A percentile compares a stretch with the other conserved stretches of the same genome.
Conservation (phyloP, 2,113 vertebrate genomes). For the Anguilla rostrata region DNA sequence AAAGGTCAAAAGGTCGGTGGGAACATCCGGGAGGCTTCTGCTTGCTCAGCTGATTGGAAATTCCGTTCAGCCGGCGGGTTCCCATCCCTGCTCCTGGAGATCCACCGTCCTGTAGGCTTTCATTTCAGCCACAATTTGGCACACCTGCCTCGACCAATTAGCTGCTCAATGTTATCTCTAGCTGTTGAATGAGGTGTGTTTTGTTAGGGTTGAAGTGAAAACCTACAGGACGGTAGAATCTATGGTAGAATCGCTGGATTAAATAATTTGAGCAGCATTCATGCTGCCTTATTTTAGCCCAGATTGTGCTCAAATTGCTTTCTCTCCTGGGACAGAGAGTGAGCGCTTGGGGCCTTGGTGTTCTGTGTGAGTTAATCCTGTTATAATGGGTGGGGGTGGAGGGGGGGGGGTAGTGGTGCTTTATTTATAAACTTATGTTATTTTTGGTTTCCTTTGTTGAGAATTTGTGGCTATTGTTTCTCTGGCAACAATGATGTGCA, state of each 20-base stretch:
- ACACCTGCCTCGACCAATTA: too few species aligned
- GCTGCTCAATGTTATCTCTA: too few species aligned
- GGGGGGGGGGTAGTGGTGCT: not conserved
- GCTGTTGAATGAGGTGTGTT: too few species aligned
- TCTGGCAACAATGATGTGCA: not conserved
- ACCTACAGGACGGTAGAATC: too few species aligned
- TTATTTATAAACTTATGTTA: slow-evolving; percentile 50
- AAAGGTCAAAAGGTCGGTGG: not conserved
- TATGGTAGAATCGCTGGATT: too few species aligned
- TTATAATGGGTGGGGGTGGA: slow-evolving; percentile 9
- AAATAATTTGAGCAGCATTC: slow-evolving; percentile 53
- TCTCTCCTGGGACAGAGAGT: slow-evolving; percentile 39
- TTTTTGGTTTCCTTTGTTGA: slow-evolving; percentile 38
- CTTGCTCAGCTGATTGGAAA: slow-evolving; percentile 38
- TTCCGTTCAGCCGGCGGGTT: slow-evolving; percentile 30
- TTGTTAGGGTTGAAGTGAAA: too few species aligned
- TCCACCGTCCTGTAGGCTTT: too few species aligned
- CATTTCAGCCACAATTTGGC: too few species aligned
- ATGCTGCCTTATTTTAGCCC: slow-evolving; percentile 46
- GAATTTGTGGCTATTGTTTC: not conserved
- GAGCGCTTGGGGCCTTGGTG: slow-evolving; percentile 41
- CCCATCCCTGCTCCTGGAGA: too few species aligned
- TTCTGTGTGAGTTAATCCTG: slow-evolving; percentile 37
- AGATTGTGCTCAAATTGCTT: slow-evolving; percentile 47
- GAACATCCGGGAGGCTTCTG: not conserved